phyloP scores from a whole-genome alignment of 2,113 vertebrate species.

The Chloropsis cyanopogon region DNA sequence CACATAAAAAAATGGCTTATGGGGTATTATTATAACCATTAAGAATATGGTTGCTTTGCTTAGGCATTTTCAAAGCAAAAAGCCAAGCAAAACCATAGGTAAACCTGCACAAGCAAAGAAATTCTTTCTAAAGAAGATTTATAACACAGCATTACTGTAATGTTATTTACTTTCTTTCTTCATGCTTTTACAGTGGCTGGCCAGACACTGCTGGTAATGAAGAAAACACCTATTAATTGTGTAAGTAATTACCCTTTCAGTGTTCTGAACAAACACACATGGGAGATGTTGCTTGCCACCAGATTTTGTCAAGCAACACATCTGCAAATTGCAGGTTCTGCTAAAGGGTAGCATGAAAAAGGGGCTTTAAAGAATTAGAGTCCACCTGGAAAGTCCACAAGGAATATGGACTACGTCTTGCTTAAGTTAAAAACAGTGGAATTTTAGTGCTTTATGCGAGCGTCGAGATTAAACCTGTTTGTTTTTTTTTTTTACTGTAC shows the following conservation, averaged over 20 bases:
- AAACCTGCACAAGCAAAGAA: background rate
- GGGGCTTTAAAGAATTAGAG: accelerated
- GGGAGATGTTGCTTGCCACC: accelerated
- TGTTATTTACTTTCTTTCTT: too few relatives aligned
- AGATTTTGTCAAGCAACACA: background rate
- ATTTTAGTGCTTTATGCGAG: accelerated
- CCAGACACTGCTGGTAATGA: background rate
- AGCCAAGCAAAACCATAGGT: accelerated
- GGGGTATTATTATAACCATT: background rate
- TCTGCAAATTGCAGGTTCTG: accelerated
- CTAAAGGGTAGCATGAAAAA: accelerated
- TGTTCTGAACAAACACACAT: accelerated
- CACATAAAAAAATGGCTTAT: background rate
- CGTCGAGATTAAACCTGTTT: accelerated
- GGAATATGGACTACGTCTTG: accelerated
- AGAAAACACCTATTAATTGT: accelerated
- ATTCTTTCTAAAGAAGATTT: background rate
- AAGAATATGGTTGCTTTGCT: background rate
- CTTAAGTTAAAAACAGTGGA: accelerated
- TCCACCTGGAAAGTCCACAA: background rate
- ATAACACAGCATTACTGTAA: background rate
- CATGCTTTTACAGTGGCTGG: too few relatives aligned
- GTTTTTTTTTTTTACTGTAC: slow-evolving; percentile 36
- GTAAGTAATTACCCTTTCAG: too few relatives aligned
- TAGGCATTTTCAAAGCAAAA: background rate